Evolutionary conservation across 1,140 invertebrate species (phyloP).

Genomic region (Branchinecta lindahli): DNA sequence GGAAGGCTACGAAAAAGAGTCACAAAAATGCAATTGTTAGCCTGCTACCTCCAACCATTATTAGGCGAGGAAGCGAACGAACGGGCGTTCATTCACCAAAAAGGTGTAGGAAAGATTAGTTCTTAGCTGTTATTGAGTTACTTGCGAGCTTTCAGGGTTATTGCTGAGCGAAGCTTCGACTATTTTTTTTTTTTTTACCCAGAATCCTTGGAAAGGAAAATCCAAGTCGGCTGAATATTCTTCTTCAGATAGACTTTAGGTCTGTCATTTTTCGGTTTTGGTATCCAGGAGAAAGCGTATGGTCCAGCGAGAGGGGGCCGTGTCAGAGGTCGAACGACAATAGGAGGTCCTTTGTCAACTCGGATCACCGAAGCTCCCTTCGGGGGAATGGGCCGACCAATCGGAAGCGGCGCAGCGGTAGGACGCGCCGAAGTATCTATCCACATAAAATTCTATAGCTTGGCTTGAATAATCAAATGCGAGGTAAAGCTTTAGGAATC

Average conservation of each 20-base stretch:
- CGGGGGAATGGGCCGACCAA: conserved; percentile 33
- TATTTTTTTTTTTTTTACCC: conserved; percentile 18
- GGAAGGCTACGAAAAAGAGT: too few species aligned
- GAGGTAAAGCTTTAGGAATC: not conserved
- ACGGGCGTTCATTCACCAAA: too few species aligned
- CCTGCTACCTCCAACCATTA: too few species aligned
- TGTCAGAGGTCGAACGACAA: conserved; percentile 39
- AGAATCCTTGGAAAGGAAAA: conserved; percentile 41
- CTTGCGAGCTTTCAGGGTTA: too few species aligned
- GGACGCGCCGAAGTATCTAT: conserved; percentile 11
- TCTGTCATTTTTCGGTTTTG: conserved; percentile 49
- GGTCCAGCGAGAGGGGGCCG: conserved; percentile 66
- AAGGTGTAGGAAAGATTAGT: too few species aligned
- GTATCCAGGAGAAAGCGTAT: conserved; percentile 74
- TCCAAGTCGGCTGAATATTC: conserved; percentile 58
- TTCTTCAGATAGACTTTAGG: conserved; percentile 60
- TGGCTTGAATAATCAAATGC: not conserved
- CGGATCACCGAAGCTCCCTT: conserved; percentile 38
- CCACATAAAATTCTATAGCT: not conserved
- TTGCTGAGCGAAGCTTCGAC: too few species aligned
- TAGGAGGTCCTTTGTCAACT: conserved; percentile 39
- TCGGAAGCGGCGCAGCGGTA: conserved; percentile 31
- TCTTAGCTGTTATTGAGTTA: too few species aligned
- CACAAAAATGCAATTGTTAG: too few species aligned
- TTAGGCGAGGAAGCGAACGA: too few species aligned